phyloP scores from a whole-genome alignment of 1,140 invertebrate genomes.

The Papilio machaon region DNA sequence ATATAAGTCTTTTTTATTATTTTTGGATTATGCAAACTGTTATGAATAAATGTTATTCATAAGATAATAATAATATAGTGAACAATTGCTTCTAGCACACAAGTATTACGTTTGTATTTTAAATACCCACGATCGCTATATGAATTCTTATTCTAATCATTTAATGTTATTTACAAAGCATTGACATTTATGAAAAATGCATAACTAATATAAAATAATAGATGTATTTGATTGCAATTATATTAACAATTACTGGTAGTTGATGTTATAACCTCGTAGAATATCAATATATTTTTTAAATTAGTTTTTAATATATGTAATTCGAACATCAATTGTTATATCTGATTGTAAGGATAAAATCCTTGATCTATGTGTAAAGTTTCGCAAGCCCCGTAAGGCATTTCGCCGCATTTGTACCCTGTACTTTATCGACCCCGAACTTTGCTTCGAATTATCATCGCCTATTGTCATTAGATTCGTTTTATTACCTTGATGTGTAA shows the following conservation, averaged over 20 bases:
- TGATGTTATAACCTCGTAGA: not conserved
- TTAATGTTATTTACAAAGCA: not conserved
- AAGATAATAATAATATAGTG: not conserved
- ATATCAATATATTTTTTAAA: not conserved
- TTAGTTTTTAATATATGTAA: not conserved
- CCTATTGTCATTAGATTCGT: slow-evolving; percentile 37
- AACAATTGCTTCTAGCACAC: not conserved
- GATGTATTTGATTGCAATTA: not conserved
- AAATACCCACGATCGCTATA: not conserved
- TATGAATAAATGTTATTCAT: not conserved
- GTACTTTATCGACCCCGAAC: slow-evolving; percentile 47
- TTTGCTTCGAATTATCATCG: slow-evolving; percentile 50
- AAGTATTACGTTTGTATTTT: not conserved
- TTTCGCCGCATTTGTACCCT: slow-evolving; percentile 48
- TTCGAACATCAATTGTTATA: slow-evolving; percentile 43
- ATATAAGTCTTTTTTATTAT: not conserved
- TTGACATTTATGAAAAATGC: not conserved
- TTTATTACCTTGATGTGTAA: slow-evolving; percentile 15
- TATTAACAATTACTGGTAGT: not conserved
- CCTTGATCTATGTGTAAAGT: slow-evolving; percentile 73
- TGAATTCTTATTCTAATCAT: not conserved
- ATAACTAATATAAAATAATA: not conserved
- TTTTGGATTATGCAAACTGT: not conserved
- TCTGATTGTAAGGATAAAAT: slow-evolving; percentile 59
- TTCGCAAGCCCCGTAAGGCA: slow-evolving; percentile 58